Percentiles rank a stretch among this genome's conserved stretches.
Conservation (phyloP, 2,797 vertebrate species). For the Astyanax mexicanus region DNA sequence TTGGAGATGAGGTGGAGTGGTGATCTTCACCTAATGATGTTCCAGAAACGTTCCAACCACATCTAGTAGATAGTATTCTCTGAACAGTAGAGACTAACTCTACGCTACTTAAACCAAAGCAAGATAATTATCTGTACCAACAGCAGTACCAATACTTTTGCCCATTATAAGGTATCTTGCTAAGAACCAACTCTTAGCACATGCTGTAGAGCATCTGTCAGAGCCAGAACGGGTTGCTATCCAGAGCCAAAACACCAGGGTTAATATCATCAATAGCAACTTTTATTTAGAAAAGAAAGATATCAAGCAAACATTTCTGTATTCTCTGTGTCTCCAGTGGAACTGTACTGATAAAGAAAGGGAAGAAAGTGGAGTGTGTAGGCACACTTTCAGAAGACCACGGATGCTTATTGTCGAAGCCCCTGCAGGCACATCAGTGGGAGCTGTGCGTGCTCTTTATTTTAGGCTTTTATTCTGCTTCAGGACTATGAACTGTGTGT, state of each 20-base stretch:
- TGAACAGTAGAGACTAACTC: too few relatives aligned
- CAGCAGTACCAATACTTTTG: too few relatives aligned
- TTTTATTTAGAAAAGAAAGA: neutral
- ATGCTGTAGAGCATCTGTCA: too few relatives aligned
- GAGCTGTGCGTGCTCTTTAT: conserved; percentile 3
- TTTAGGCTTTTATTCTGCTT: conserved; percentile 12
- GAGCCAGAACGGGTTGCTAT: neutral
- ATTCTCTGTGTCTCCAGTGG: neutral
- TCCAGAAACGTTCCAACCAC: too few relatives aligned
- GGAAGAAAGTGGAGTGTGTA: conserved; percentile 10
- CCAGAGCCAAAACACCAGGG: neutral
- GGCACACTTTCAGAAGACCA: conserved; percentile 1
- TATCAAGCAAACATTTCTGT: neutral
- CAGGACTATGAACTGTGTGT: neutral
- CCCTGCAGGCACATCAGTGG: neutral
- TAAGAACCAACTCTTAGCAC: too few relatives aligned
- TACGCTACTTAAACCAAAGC: too few relatives aligned
- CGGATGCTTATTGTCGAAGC: neutral
- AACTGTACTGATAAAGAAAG: conserved; percentile 15
- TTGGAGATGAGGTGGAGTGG: too few relatives aligned
- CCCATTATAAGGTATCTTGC: too few relatives aligned
- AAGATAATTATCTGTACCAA: too few relatives aligned
- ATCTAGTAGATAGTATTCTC: too few relatives aligned
- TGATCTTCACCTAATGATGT: too few relatives aligned
- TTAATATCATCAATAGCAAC: neutral